These are phyloP conservation scores for Lottia scabra DNA, from an alignment of 2,888 invertebrate genomes.

Conservation along the genomic window DNA sequence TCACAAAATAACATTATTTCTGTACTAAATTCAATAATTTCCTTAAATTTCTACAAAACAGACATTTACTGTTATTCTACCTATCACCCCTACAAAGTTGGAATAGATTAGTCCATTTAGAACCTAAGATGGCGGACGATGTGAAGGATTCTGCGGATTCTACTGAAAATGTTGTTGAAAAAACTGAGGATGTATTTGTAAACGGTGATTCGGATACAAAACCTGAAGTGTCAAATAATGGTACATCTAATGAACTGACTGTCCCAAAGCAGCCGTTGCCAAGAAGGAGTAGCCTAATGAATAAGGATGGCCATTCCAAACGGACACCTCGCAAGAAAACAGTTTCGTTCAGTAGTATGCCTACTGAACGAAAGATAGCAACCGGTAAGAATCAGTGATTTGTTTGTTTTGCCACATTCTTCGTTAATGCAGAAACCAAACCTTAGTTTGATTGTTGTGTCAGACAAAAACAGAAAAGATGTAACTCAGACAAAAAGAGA, in stretches of 20 bases:
- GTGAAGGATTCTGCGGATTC: constrained; percentile 41
- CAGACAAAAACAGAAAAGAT: too few species aligned
- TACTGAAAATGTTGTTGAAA: constrained; percentile 39
- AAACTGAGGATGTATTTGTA: constrained; percentile 52
- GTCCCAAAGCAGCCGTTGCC: constrained; percentile 49
- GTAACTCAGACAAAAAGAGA: too few species aligned
- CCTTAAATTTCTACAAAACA: too few species aligned
- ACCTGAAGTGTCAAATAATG: constrained; percentile 24
- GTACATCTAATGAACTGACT: constrained; percentile 36
- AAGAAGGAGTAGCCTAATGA: constrained; percentile 67
- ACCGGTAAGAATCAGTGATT: constrained; percentile 69
- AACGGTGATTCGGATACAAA: constrained; percentile 53
- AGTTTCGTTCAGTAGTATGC: constrained; percentile 70
- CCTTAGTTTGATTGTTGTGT: too few species aligned
- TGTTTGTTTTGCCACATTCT: not conserved
- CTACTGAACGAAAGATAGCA: constrained; percentile 72
- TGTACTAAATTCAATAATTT: too few species aligned
- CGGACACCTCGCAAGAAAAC: constrained; percentile 68
- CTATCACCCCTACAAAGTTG: constrained; percentile 5
- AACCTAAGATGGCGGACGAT: constrained; percentile 55
- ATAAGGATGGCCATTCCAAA: constrained; percentile 60
- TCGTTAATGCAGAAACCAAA: too few species aligned
- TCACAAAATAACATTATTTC: too few species aligned
- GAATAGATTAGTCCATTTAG: constrained; percentile 30
- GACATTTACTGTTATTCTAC: too few species aligned